phyloP scores from a whole-genome alignment of 2,113 vertebrate species.

The Cyprinus carpio region DNA sequence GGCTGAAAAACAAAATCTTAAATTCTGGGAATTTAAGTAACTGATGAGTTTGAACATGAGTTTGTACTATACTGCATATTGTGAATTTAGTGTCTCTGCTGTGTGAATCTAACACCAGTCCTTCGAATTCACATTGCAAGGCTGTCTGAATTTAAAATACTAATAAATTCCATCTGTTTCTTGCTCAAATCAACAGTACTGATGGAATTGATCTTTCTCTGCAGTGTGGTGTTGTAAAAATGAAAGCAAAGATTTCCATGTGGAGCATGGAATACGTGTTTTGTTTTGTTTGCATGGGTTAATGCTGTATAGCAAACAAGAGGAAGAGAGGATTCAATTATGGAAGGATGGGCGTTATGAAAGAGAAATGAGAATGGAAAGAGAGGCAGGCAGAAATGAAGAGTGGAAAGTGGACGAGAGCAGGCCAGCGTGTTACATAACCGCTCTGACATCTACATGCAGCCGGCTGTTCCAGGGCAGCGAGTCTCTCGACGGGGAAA shows the following conservation, averaged over 20 bases:
- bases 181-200: not conserved
- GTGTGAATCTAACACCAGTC: not conserved
- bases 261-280: not conserved
- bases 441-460: not conserved
- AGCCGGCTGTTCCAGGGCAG: not conserved
- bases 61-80: not conserved
- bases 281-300: not conserved
- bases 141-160: not conserved
- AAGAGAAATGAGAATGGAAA: not conserved
- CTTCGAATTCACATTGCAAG: not conserved
- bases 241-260: not conserved
- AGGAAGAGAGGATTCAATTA: not conserved
- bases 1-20: no score
- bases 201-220: not conserved
- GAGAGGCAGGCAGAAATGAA: not conserved
- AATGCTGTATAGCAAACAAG: not conserved
- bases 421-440: slow-evolving; percentile 5
- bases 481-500: not conserved
- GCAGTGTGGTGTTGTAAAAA: not conserved
- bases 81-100: not conserved
- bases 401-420: not conserved
- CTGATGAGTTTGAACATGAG: no score
- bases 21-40: no score
- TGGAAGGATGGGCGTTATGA: not conserved
- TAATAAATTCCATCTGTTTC: not conserved